A percentile compares a stretch with the other conserved stretches of the same genome.
phyloP scores from a whole-genome alignment of 1,140 invertebrate genomes.

The Calephelis virginiensis region DNA sequence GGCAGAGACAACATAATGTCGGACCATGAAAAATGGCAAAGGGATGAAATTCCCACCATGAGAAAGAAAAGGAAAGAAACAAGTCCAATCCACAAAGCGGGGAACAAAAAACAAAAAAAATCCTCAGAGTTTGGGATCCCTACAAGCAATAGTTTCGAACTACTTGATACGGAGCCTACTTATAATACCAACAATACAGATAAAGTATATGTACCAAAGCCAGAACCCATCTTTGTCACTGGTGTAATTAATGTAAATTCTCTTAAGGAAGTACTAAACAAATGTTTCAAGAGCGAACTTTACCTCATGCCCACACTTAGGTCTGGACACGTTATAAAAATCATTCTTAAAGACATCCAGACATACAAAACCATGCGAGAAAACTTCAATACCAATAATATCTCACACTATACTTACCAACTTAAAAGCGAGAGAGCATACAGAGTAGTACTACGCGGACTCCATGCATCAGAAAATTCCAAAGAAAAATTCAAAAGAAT shows the following conservation, averaged over 20 bases:
- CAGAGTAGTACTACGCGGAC: slow-evolving; percentile 45
- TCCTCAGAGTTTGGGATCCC: too few relatives aligned
- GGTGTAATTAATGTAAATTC: slow-evolving; percentile 30
- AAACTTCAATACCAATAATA: slow-evolving; percentile 32
- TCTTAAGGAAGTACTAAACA: slow-evolving; percentile 27
- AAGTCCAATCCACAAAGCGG: too few relatives aligned
- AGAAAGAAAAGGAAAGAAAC: too few relatives aligned
- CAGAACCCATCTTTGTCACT: slow-evolving; percentile 40
- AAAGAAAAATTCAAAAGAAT: slow-evolving; percentile 39
- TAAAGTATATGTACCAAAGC: slow-evolving; percentile 24
- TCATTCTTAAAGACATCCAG: slow-evolving; percentile 30
- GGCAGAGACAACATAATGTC: too few relatives aligned
- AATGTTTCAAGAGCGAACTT: slow-evolving; percentile 13
- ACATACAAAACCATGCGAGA: slow-evolving; percentile 34
- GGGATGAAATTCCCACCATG: too few relatives aligned
- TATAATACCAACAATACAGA: too few relatives aligned
- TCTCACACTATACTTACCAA: slow-evolving; percentile 50
- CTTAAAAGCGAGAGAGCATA: slow-evolving; percentile 49
- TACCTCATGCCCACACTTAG: slow-evolving; percentile 34
- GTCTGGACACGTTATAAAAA: slow-evolving; percentile 37
- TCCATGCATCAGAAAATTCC: slow-evolving; percentile 42
- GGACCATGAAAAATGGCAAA: too few relatives aligned
- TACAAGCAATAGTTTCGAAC: too few relatives aligned
- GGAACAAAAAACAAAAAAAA: too few relatives aligned
- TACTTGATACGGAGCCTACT: too few relatives aligned